These are phyloP conservation scores for Synanthedon andrenaeformis DNA, from an alignment of 2,888 invertebrate species.

Conservation along the genomic window DNA sequence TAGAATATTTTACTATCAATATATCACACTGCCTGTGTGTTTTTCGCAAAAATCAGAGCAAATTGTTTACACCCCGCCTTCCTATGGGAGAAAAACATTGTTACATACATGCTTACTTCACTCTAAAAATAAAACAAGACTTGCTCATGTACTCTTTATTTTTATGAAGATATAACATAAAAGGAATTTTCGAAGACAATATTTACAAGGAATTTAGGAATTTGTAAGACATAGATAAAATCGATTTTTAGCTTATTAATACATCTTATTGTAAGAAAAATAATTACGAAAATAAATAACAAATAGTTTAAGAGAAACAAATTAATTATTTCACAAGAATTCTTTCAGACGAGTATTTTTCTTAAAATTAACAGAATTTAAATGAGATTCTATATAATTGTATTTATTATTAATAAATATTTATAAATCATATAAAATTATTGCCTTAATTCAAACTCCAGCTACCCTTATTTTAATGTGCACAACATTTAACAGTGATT, in stretches of 20 bases:
- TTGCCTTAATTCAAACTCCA: constrained; percentile 52
- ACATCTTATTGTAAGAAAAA: no score
- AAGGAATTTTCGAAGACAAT: constrained; percentile 51
- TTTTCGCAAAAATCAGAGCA: no score
- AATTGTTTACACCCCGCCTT: no score
- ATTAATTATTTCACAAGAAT: no score
- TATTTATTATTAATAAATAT: not conserved
- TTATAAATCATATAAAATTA: constrained; percentile 35
- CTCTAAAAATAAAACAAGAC: constrained; percentile 12
- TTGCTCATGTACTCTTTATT: constrained; percentile 26
- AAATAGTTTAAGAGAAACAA: no score
- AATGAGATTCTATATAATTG: not conserved
- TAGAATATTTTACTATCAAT: no score
- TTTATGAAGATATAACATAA: constrained; percentile 69
- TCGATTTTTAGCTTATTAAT: constrained; percentile 6
- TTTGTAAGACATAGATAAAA: constrained; percentile 38
- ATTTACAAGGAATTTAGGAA: constrained; percentile 58
- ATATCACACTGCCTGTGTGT: no score
- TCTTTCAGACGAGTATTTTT: no score
- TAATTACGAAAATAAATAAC: no score
- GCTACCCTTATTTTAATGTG: constrained; percentile 56
- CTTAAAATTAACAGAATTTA: not conserved
- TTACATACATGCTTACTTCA: no score
- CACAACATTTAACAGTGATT: constrained; percentile 71
- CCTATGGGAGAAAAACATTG: no score